Evolutionary conservation across 2,888 invertebrate genomes (phyloP), one percentile per base, ranked within the genome.

Genomic region (Drosophila mimica): DNA sequence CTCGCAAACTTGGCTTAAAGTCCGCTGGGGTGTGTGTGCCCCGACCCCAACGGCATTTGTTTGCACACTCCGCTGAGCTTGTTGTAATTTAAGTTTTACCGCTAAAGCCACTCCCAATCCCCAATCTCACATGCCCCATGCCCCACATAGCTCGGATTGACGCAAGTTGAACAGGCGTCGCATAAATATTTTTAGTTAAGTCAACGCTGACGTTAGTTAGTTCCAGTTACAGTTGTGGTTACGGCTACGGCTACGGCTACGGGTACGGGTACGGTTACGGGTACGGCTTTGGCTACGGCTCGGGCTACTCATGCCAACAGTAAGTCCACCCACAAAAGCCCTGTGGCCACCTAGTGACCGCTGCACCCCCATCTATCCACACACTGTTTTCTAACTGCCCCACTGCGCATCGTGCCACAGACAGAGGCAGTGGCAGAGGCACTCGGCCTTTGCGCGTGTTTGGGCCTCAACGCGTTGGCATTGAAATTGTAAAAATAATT

Each of bases 401-500:
- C 31, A 30, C 49, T 40, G 52, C 25, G 20, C 49, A 52, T n/a
- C 57, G 43, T 52, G 46, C 15, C 25, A 46, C 46, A 25, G 25
- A 25, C 46, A 46, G 7, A 25, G 46, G 25, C 46, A 20, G 20
- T 7, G 20, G 13, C 36, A 40, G 9, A 46, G 60, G 36, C 75
- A 63, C 62, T 73, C 67, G 76, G 70, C 83, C 83, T 80, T 83
- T 75, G 82, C 73, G 57, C 75, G 75, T 74, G 79, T 70, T 71
- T 60, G 70, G 54, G 40, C 49, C 74, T 58, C 79, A 49, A 57
- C 79, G 75, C 75, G 83, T 81, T 86, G 84, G 83, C 84, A 85
- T 83, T 85, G 84, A 85, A 85, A 85, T 83, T 83, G 82, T 86
- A 82, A 83, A 84, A 85, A 83, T 85, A 85, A 86, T 83, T 84